Conservation (phyloP, 37 sponge, comb jelly and placozoan genomes). For the Halisarca cf. caerulea region DNA sequence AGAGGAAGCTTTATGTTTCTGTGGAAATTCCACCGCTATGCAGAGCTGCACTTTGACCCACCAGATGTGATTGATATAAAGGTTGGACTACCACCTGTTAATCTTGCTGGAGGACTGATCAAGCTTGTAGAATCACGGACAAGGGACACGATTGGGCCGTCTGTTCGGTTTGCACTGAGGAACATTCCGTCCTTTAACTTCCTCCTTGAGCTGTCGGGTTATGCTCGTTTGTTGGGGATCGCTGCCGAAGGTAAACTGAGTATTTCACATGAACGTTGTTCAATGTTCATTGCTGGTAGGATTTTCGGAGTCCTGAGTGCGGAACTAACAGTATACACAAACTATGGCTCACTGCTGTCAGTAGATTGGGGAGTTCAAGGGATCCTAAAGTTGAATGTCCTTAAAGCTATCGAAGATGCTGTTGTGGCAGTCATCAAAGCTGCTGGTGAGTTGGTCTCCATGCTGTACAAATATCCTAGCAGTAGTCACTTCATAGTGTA, state of each 20-base stretch:
- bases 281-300: conserved; percentile 3
- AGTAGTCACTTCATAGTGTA: too few species aligned
- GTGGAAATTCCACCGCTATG: neutral
- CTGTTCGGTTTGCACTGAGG: neutral
- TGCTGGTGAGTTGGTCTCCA: neutral
- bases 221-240: conserved; percentile 17
- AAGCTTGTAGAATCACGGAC: conserved; percentile 3
- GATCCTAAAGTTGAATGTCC: neutral
- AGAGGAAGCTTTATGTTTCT: conserved; percentile 28
- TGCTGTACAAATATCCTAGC: too few species aligned
- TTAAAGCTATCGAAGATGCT: neutral
- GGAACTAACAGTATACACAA: neutral
- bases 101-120: conserved; percentile 2
- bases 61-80: conserved; percentile 12
- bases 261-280: neutral
- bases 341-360: neutral
- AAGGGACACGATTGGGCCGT: neutral
- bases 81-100: conserved; percentile 18
- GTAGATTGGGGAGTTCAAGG: conserved; percentile 14
- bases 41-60: conserved; percentile 9
- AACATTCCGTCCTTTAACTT: neutral
- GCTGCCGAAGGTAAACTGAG: neutral
- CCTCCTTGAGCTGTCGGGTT: neutral
- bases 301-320: conserved; percentile 11
- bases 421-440: neutral